phyloP scores from a whole-genome alignment of 2,888 invertebrate genomes.

The Pocota personata region DNA sequence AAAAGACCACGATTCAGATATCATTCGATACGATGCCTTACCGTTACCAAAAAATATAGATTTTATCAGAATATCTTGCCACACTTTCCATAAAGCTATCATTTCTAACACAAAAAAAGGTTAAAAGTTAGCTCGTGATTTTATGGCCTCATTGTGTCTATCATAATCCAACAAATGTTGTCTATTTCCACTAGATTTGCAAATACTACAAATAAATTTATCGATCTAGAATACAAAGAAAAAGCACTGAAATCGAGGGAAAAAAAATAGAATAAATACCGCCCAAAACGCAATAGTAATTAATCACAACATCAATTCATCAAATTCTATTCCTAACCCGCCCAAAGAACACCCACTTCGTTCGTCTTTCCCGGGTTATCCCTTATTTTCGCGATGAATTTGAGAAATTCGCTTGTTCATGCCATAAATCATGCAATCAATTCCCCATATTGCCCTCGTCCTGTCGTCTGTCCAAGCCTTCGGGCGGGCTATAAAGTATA shows the following conservation, averaged over 20 bases:
- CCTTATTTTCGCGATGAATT: conserved; percentile 53
- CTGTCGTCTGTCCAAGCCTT: neutral
- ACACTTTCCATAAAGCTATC: neutral
- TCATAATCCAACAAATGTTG: neutral
- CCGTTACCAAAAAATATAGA: no score
- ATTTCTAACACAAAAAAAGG: neutral
- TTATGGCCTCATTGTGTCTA: neutral
- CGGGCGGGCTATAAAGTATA: neutral
- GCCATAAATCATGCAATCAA: conserved; percentile 70
- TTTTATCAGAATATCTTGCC: neutral
- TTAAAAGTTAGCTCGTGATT: neutral
- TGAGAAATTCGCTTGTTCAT: conserved; percentile 55
- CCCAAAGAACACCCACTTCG: conserved; percentile 20
- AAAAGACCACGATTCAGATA: no score
- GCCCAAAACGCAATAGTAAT: conserved; percentile 53
- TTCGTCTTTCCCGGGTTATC: neutral
- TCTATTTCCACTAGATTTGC: neutral
- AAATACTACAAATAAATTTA: conserved; percentile 1
- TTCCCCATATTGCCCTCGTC: conserved; percentile 37
- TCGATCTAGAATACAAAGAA: neutral
- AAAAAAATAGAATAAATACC: conserved; percentile 2
- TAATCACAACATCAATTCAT: conserved; percentile 71
- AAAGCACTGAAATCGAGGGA: neutral
- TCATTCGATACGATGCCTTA: no score
- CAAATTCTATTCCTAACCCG: conserved; percentile 48